Evolutionary conservation across 2,797 vertebrate species (phyloP).

Genomic region (Etheostoma perlongum): DNA sequence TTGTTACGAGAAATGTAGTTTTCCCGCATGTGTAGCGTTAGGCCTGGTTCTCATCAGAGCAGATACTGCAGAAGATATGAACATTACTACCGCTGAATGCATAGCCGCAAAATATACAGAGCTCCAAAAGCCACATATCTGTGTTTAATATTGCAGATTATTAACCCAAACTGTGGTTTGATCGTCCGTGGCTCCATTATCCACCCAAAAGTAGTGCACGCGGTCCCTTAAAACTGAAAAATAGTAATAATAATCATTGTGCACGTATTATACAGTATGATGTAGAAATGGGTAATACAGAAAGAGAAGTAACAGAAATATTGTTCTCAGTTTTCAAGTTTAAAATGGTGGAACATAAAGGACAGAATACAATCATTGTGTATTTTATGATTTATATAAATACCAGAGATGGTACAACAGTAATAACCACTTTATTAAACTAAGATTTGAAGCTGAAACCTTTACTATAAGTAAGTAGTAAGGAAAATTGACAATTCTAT

Average conservation of each 20-base stretch:
- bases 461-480: background rate
- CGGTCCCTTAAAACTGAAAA: slow-evolving; percentile 4
- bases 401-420: background rate
- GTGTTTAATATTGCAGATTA: background rate
- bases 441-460: background rate
- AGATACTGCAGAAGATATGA: slow-evolving; percentile 28
- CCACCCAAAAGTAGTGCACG: background rate
- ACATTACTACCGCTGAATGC: background rate
- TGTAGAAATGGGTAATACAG: background rate
- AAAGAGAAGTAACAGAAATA: background rate
- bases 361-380: background rate
- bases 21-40: background rate
- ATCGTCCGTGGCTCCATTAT: background rate
- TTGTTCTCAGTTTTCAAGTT: background rate
- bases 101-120: background rate
- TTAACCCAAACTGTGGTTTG: background rate
- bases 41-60: slow-evolving; percentile 20
- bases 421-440: background rate
- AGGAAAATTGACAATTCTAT: background rate
- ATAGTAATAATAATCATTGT: background rate
- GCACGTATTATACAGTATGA: background rate
- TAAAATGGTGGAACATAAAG: background rate
- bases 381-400: background rate
- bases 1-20: background rate
- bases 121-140: background rate